Evolutionary conservation across 2,797 vertebrate species (phyloP).

Genomic region (Sebastes steindachneri): DNA sequence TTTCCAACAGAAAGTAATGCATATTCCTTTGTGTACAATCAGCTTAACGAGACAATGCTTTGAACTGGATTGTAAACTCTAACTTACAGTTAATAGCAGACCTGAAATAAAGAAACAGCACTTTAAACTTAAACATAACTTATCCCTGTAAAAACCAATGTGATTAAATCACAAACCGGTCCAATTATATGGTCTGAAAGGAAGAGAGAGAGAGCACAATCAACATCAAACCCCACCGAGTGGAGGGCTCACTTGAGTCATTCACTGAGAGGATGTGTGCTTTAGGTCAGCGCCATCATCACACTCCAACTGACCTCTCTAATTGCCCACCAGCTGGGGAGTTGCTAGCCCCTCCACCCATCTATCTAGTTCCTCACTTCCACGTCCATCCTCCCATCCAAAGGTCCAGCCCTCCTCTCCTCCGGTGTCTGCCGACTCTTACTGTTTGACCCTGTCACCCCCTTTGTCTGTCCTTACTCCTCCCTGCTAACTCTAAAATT

Average conservation of each 20-base stretch:
- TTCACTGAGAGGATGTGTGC: constrained; percentile 10
- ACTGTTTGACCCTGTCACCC: constrained; percentile 3
- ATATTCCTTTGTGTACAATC: not conserved
- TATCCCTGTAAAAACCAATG: not conserved
- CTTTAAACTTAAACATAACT: not conserved
- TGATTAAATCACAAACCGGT: constrained; percentile 12
- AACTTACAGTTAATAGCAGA: not conserved
- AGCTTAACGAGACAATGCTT: not conserved
- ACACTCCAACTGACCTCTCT: constrained; percentile 40
- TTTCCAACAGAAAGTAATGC: not conserved
- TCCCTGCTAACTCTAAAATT: not conserved
- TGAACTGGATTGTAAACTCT: not conserved
- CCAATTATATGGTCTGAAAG: constrained; percentile 2
- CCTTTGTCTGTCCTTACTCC: not conserved
- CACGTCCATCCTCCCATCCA: constrained; percentile 3
- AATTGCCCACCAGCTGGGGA: constrained; percentile 46
- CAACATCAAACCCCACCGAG: not conserved
- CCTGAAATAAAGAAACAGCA: not conserved
- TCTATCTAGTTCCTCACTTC: constrained; percentile 14
- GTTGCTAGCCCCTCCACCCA: constrained; percentile 10
- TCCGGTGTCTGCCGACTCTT: not conserved
- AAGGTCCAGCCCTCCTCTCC: constrained; percentile 21
- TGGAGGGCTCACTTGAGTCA: constrained; percentile 10
- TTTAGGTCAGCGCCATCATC: constrained; percentile 32
- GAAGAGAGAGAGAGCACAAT: not conserved